These are phyloP conservation scores for Peromyscus maniculatus DNA, from an alignment of 2,113 vertebrate species.

Conservation along the genomic window DNA sequence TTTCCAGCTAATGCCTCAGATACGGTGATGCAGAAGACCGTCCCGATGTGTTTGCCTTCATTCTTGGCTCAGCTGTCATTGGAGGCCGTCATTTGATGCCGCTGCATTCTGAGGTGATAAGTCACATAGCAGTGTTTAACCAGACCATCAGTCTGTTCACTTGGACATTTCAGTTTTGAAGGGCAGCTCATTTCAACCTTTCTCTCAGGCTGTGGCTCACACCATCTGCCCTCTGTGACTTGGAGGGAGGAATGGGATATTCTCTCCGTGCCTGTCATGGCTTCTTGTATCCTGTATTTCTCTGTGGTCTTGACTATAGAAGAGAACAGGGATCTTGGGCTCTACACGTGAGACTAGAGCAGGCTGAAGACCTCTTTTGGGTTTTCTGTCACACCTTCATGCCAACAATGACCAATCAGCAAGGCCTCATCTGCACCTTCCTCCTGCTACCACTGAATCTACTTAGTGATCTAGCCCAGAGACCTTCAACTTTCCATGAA, in stretches of 20 bases:
- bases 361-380: neutral
- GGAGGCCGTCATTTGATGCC: neutral
- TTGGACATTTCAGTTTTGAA: neutral
- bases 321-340: neutral
- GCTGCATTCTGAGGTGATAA: neutral
- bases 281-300: neutral
- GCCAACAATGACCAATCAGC: neutral
- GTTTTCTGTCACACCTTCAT: neutral
- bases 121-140: neutral
- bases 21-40: neutral
- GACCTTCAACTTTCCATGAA: neutral
- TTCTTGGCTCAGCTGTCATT: neutral
- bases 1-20: neutral
- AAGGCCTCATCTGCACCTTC: neutral
- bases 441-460: too few relatives aligned
- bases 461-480: neutral
- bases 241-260: neutral
- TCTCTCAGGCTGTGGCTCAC: neutral
- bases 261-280: neutral
- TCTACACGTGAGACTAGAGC: neutral
- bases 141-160: neutral
- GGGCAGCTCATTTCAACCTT: neutral
- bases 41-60: neutral
- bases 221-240: neutral
- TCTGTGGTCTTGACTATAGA: neutral